Percentiles rank a stretch among this genome's conserved stretches.
These are phyloP conservation scores for Oscheius sp. DNA, from an alignment of 1,140 invertebrate genomes.

Conservation along the genomic window DNA sequence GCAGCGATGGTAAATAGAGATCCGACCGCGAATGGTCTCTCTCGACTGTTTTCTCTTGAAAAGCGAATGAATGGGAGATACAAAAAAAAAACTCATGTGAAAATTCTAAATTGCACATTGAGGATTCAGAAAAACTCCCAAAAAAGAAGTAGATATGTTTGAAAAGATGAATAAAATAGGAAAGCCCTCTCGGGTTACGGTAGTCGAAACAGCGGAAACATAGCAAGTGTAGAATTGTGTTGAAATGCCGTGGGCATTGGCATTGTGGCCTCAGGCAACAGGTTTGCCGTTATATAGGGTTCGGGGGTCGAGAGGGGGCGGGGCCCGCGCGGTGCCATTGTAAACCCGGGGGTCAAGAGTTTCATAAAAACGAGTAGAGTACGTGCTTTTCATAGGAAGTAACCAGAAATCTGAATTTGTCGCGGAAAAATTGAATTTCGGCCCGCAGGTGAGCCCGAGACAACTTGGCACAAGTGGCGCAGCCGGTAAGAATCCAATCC, in stretches of 20 bases:
- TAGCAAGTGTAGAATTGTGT: not conserved
- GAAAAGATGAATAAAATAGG: too few relatives aligned
- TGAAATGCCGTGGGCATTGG: not conserved
- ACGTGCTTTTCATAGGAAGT: not conserved
- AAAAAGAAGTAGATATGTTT: too few relatives aligned
- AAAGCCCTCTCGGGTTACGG: too few relatives aligned
- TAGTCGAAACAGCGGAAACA: not conserved
- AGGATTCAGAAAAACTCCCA: not conserved
- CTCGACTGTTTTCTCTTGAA: too few relatives aligned
- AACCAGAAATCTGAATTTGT: not conserved
- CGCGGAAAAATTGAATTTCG: not conserved
- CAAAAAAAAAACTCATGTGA: not conserved
- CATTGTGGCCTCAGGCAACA: not conserved
- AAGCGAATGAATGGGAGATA: too few relatives aligned
- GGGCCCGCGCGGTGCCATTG: too few relatives aligned
- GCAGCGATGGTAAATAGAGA: too few relatives aligned
- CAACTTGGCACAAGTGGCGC: not conserved
- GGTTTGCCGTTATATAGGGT: constrained; percentile 8
- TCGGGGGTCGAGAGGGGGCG: too few relatives aligned
- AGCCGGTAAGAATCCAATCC: not conserved
- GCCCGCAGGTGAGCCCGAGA: too few relatives aligned
- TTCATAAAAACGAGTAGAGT: not conserved
- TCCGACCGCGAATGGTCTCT: too few relatives aligned
- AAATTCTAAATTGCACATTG: not conserved
- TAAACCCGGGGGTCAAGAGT: not conserved